Evolutionary conservation across 2,888 invertebrate species (phyloP), one percentile per base, ranked within the genome.

Genomic region (Mechanitis mazaeus): DNA sequence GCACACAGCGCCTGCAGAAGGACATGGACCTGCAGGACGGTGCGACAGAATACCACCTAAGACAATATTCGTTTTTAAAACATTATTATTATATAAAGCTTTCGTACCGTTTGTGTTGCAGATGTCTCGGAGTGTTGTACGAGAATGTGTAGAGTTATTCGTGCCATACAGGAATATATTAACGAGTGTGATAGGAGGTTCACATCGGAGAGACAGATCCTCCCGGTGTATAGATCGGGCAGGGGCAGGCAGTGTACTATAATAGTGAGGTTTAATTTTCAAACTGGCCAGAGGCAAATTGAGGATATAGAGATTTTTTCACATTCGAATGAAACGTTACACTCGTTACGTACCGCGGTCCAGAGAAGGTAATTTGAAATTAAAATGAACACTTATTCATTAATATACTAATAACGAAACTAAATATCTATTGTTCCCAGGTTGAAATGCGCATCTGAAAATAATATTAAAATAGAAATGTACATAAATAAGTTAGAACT

Each of bases 151-250:
- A 93, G 98, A 71, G 95, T 98, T 60, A 93, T 98, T 84, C 95
- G 96, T 86, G 97, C 98, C 76, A 92, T 98, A 76, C 95, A 96
- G 81, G 98, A 98, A 88, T 98, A 98, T 82, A 94, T 98, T 67
- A 95, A 95, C 74, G 98, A 98, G 88, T 98, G 98, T 90, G 98
- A 98, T 91, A 94, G 94, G 73, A 94, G 94, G 69, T 97, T 95
- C 85, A 93, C 94, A 56, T 96, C 96, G 47, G 98, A 98, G 81
- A 91, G 98, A 69, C 94, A 95, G 77, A 94, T 96, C 75, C 90
- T 98, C 74, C 98, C 98, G 33, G 93, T 98, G 64, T 95, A 95
- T 77, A 94, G 98, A 77, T 96, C 97, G 9, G 96, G 95, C 69
- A 93, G 97, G 67, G 98, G 98, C 61, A 95, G 97, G 84, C 95